A percentile compares a stretch with the other conserved stretches of the same genome.
Evolutionary conservation across 2,113 vertebrate genomes (phyloP).

Genomic region (Electrona antarctica): DNA sequence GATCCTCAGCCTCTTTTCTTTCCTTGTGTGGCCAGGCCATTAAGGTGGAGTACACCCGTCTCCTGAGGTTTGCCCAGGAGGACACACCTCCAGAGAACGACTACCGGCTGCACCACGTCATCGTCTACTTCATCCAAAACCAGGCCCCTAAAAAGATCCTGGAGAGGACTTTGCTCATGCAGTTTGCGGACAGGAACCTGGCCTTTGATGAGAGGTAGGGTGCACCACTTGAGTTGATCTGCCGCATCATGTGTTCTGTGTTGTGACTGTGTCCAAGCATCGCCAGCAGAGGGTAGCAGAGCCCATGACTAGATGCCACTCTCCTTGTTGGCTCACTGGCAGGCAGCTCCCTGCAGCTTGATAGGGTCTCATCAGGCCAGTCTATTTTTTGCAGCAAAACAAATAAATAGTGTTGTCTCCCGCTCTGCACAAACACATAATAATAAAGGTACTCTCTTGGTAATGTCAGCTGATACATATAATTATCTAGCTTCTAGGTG

Average conservation of each 20-base stretch:
- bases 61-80: constrained; percentile 92
- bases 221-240: background rate
- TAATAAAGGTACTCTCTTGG: too few species aligned
- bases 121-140: constrained; percentile 97
- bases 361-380: background rate
- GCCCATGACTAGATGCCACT: background rate
- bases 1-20: background rate
- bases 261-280: background rate
- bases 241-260: background rate
- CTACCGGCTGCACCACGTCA: constrained; percentile 90
- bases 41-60: constrained; percentile 91
- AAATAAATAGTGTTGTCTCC: background rate
- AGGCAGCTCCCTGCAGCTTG: background rate
- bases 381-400: constrained; percentile 3
- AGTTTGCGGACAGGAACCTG: constrained; percentile 94
- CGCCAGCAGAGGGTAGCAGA: constrained; percentile 65
- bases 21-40: constrained; percentile 84
- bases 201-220: constrained; percentile 93
- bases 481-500: too few species aligned
- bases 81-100: constrained; percentile 90
- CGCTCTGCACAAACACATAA: constrained; percentile 23
- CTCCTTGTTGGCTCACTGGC: background rate
- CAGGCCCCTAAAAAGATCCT: constrained; percentile 96
- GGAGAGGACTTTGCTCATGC: constrained; percentile 93
- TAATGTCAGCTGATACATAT: too few species aligned